Evolutionary conservation across 2,888 invertebrate genomes (phyloP).

Genomic region (Anagyrus pseudococci): DNA sequence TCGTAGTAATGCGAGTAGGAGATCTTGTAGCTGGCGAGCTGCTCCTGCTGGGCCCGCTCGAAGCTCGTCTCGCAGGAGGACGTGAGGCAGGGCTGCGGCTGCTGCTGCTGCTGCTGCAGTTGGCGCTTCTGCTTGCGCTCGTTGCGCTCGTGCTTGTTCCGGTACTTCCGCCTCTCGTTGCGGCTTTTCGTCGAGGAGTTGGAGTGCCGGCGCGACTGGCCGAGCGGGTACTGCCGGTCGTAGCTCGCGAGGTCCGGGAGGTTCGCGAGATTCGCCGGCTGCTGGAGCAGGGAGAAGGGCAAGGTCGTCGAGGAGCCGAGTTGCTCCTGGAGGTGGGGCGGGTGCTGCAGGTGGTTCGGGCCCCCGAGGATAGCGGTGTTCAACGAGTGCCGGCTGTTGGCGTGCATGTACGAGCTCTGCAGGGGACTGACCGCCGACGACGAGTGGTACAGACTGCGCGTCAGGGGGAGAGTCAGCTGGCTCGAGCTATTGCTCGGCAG

Average conservation of each 20-base stretch:
- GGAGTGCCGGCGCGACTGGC: constrained; percentile 35
- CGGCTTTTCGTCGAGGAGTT: constrained; percentile 38
- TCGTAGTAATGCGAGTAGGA: constrained; percentile 59
- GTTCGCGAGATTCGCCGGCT: constrained; percentile 31
- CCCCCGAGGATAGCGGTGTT: constrained; percentile 27
- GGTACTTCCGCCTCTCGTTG: constrained; percentile 47
- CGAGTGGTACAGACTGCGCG: constrained; percentile 57
- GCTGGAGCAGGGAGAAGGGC: constrained; percentile 46
- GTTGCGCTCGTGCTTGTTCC: constrained; percentile 47
- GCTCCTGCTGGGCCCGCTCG: constrained; percentile 52
- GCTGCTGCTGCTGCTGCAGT: constrained; percentile 41
- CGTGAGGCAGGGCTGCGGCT: constrained; percentile 29
- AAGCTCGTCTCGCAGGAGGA: constrained; percentile 52
- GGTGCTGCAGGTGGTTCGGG: constrained; percentile 37
- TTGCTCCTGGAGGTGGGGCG: constrained; percentile 37
- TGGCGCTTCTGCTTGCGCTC: constrained; percentile 52
- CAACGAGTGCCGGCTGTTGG: constrained; percentile 49
- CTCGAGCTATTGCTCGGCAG: constrained; percentile 59
- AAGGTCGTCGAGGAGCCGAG: constrained; percentile 19
- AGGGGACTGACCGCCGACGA: constrained; percentile 56
- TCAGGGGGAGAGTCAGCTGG: constrained; percentile 59
- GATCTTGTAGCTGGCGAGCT: constrained; percentile 57
- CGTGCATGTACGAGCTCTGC: constrained; percentile 54
- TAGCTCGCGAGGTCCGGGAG: constrained; percentile 44
- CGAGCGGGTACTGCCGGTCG: constrained; percentile 36